Evolutionary conservation across 2,888 invertebrate species (phyloP), one percentile per base, ranked within the genome.

Genomic region (Chaetogeoica ovagalla): DNA sequence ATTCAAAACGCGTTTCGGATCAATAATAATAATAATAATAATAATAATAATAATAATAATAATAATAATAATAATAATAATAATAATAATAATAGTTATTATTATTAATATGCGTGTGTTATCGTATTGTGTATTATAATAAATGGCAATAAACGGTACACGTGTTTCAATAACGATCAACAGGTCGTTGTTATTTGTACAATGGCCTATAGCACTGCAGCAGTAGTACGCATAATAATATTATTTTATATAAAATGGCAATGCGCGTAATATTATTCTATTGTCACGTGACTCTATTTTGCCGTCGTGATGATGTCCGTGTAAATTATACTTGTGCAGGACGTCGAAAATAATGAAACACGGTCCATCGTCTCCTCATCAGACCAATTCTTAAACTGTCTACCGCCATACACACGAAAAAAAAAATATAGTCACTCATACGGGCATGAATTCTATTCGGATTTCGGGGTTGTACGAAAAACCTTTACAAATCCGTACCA

Each of bases 291-390:
- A 52, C 39, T 52, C 1, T 17, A 30, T 55, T 30, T 30, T 30
- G 30, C 30, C 2, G 15, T 55, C 55, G 65, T 48, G 48, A 59
- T 76, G 59, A n/a, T 19, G 75, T 57, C 43, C 66, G 76, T 68
- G 68, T 76, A 68, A 76, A 59, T 59, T 48, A 66, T 76, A 43
- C 30, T 59, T 48, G 48, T n/a, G 23, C 30, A n/a, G 23, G 23
- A 73, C 62, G 37, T 55, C 4, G 21, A 73, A 37, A 30, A 30
- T 30, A 30, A 30, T 30, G 4, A 30, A 30, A 30, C 4, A 30
- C 4, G 30, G 30, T 30, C 30, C 30, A 30, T 30, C 30, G 4
- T 30, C 30, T 30, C 30, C 30, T 30, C 30, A 4, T 30, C 30
- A 4, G 30, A 30, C 30, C 30, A 30, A 4, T 30, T 30, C 30